Percentiles rank a stretch among this genome's conserved stretches.
Evolutionary conservation across 35 echinoderm and acorn worm species (phyloP).

Genomic region (Amphiura filiformis): DNA sequence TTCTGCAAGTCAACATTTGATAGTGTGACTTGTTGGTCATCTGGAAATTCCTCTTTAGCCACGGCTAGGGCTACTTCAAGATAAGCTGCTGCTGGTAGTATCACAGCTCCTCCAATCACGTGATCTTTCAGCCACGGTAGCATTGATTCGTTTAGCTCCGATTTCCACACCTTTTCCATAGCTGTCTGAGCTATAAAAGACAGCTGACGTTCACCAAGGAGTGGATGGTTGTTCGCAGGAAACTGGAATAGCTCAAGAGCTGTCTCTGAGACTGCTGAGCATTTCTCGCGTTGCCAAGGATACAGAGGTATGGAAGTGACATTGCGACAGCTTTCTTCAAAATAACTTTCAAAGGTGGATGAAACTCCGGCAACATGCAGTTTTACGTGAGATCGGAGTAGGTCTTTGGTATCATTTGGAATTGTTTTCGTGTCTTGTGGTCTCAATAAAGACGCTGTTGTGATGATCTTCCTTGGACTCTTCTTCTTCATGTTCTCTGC

Average conservation of each 20-base stretch:
- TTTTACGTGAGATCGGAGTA: constrained; percentile 7
- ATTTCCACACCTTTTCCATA: constrained; percentile 33
- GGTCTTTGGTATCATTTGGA: constrained; percentile 6
- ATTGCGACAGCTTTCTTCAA: constrained; percentile 10
- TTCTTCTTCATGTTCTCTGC: background rate
- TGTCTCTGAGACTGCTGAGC: background rate
- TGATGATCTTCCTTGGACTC: background rate
- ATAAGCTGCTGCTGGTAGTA: constrained; percentile 55
- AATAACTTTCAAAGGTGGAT: background rate
- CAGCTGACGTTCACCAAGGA: constrained; percentile 20
- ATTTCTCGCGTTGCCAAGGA: constrained; percentile 47
- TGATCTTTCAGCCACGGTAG: constrained; percentile 62
- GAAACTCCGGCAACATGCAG: constrained; percentile 20
- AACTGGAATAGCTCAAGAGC: constrained; percentile 16
- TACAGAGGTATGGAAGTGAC: constrained; percentile 32
- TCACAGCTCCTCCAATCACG: constrained; percentile 35
- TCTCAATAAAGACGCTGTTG: background rate
- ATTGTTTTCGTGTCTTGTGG: constrained; percentile 9
- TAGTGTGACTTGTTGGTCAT: background rate
- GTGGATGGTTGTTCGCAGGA: constrained; percentile 29
- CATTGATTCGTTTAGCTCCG: constrained; percentile 17
- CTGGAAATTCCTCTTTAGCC: background rate
- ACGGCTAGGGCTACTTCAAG: constrained; percentile 44
- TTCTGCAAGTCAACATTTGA: constrained; percentile 19
- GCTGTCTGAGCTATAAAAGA: background rate